Base-by-base conservation (phyloP, 2,797 vertebrate species). In the Gallinago stenura region DNA sequence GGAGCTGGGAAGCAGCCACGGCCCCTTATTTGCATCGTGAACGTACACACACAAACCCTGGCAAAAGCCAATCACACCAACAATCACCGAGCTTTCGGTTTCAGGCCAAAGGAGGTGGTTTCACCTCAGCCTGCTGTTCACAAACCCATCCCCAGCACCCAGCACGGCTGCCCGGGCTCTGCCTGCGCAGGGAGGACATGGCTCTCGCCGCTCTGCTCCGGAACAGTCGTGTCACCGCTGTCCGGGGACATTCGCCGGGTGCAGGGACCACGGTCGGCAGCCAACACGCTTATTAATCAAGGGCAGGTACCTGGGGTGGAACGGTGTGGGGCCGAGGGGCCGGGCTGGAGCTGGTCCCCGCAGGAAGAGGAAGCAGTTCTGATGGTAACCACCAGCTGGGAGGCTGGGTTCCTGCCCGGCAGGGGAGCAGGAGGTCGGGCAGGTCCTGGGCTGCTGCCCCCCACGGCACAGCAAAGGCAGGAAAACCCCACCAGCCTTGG, bases 51-150 rank as follows among this genome's bases (percentile, higher is more conserved):
- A 37, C 39, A 33, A 45, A 43, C 37, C 19, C 30, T 9, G 13
- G 48, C 51, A 10, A 15, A 24, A 26, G 48, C n/a, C 31, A 50
- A 21, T n/a, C 73, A 18, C 48, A 12, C 53, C 35, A 13, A 10
- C 6, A 28, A 35, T 9, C 66, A n/a, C 33, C 45, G 8, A 15
- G 43, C 75, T 75, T 75, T 75, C 54, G 0, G 56, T 58, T 69
- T 69, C 48, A 20, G 68, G 68, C 61, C 31, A 35, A 10, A 68
- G 79, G 41, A 58, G 35, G 6, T 1, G 9, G 64, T 33, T 62
- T 30, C 3, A 1, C 3, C 0, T 50, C 28, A n/a, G 4, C 6
- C 39, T 53, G 43, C 26, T 6, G 21, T 12, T 69, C 35, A 15
- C 43, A 41, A 50, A 68, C 30, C 26, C 56, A 20, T 12, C 41